Evolutionary conservation across 2,888 invertebrate species (phyloP).

Genomic region (Rotaria sp.): DNA sequence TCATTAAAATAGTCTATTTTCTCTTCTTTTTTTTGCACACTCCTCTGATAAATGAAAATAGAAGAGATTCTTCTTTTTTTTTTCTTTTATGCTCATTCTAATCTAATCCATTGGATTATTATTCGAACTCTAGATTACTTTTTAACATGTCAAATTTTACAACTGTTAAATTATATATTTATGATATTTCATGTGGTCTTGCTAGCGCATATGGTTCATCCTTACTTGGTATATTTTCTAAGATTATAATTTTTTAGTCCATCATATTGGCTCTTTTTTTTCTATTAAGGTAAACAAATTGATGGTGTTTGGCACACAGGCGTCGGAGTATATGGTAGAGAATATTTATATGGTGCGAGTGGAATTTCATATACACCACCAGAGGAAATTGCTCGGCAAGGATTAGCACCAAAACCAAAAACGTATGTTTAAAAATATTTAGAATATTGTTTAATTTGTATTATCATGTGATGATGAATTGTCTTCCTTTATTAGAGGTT

Average conservation of each 20-base stretch:
- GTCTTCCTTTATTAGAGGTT: too few species aligned
- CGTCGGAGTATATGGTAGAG: slow-evolving; percentile 73
- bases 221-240: slow-evolving; percentile 36
- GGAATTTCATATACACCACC: slow-evolving; percentile 74
- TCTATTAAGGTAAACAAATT: slow-evolving; percentile 66
- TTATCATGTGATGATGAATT: too few species aligned
- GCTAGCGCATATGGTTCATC: slow-evolving; percentile 24
- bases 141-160: background rate
- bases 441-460: too few species aligned
- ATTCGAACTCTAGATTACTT: background rate
- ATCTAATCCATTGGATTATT: too few species aligned
- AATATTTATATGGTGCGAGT: slow-evolving; percentile 75
- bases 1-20: too few species aligned
- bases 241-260: background rate
- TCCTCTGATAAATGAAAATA: too few species aligned
- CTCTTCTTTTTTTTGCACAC: too few species aligned
- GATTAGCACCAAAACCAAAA: background rate
- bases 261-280: background rate
- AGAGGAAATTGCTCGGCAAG: slow-evolving; percentile 12
- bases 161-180: slow-evolving; percentile 36
- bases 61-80: too few species aligned
- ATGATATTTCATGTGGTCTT: slow-evolving; percentile 39
- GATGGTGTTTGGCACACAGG: slow-evolving; percentile 90
- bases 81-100: too few species aligned
- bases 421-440: background rate